Percentiles rank a stretch among this genome's conserved stretches.
These are phyloP conservation scores for Ethmia dodecea DNA, from an alignment of 2,888 invertebrate genomes.

Conservation along the genomic window DNA sequence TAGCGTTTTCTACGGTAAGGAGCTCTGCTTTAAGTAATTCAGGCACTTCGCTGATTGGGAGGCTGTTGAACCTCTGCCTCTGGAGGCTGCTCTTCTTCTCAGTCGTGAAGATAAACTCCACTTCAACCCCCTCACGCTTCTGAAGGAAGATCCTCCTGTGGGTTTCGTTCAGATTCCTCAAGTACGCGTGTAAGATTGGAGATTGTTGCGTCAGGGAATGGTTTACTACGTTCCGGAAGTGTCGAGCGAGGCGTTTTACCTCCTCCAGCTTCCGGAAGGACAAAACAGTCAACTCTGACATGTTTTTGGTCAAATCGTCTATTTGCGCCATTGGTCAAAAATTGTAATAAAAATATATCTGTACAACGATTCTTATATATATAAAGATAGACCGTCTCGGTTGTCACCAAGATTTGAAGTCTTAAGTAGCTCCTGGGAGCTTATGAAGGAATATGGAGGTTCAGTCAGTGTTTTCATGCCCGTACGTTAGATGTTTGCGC, in stretches of 20 bases:
- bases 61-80: slow-evolving; percentile 63
- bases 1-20: slow-evolving; percentile 45
- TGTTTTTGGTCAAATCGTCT: slow-evolving; percentile 35
- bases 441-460: slow-evolving; percentile 23
- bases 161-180: slow-evolving; percentile 46
- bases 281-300: slow-evolving; percentile 50
- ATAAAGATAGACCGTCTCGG: slow-evolving; percentile 27
- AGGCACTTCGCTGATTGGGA: slow-evolving; percentile 66
- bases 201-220: slow-evolving; percentile 51
- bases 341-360: slow-evolving; percentile 26
- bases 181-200: slow-evolving; percentile 39
- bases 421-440: slow-evolving; percentile 20
- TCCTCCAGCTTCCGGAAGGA: slow-evolving; percentile 63
- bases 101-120: slow-evolving; percentile 68
- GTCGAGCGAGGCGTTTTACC: slow-evolving; percentile 52
- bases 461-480: slow-evolving; percentile 28
- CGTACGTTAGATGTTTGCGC: slow-evolving; percentile 32
- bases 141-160: slow-evolving; percentile 52
- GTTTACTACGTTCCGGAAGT: slow-evolving; percentile 51
- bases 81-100: slow-evolving; percentile 66
- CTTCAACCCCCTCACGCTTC: slow-evolving; percentile 57
- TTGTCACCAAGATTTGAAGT: slow-evolving; percentile 30
- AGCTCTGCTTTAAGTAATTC: slow-evolving; percentile 61
- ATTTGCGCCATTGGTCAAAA: slow-evolving; percentile 24
- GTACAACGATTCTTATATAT: slow-evolving; percentile 31